Percentiles rank a stretch among this genome's conserved stretches.
phyloP scores from a whole-genome alignment of 1,140 invertebrate species.

The Plutomurus gul region DNA sequence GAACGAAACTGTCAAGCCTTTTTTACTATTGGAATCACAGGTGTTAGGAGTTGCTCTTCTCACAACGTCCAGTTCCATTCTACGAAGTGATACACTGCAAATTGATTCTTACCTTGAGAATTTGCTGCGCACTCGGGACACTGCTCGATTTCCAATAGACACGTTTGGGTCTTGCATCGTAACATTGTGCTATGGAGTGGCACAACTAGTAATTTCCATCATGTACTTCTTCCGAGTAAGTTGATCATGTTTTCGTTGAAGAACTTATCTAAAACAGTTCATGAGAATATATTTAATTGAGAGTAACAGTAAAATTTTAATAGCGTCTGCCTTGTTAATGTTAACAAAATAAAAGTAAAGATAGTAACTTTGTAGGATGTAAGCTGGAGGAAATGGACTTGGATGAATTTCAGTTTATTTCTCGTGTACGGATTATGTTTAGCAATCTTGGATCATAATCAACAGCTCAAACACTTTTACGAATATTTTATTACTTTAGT shows the following conservation, averaged over 20 bases:
- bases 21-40: neutral
- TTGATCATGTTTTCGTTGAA: too few species aligned
- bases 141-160: slow-evolving; percentile 3
- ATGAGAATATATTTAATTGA: neutral
- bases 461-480: slow-evolving; percentile 15
- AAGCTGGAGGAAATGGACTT: slow-evolving; percentile 19
- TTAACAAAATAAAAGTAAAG: neutral
- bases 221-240: slow-evolving; percentile 10
- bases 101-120: neutral
- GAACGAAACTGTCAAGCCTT: neutral
- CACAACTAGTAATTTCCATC: neutral
- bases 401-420: slow-evolving; percentile 22
- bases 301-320: neutral
- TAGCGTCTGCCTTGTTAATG: neutral
- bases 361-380: slow-evolving; percentile 23
- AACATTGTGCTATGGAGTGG: neutral
- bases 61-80: neutral
- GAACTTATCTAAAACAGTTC: too few species aligned
- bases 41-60: neutral
- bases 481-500: slow-evolving; percentile 20
- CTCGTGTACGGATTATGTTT: neutral
- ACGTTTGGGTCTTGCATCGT: neutral
- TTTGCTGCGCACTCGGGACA: neutral
- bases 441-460: slow-evolving; percentile 18
- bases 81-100: neutral